phyloP scores from a whole-genome alignment of 2,888 invertebrate genomes.

The Leuctra nigra region DNA sequence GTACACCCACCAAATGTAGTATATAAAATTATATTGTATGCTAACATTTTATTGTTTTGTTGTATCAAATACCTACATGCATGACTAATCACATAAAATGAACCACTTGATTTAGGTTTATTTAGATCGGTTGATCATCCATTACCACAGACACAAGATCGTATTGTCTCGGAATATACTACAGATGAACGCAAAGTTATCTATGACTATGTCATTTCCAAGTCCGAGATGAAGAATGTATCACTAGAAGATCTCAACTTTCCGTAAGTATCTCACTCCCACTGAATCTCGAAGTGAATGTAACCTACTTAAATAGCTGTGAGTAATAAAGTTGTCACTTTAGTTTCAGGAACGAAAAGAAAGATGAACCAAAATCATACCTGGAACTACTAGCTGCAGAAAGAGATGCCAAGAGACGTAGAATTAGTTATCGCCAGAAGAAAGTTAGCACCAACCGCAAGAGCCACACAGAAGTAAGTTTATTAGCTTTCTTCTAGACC shows the following conservation, averaged over 20 bases:
- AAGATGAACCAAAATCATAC: constrained; percentile 34
- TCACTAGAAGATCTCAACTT: constrained; percentile 22
- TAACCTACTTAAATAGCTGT: no score
- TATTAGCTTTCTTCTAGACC: background rate
- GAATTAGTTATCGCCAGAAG: constrained; percentile 47
- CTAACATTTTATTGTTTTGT: no score
- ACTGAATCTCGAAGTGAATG: no score
- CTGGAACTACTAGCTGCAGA: constrained; percentile 47
- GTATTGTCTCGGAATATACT: constrained; percentile 39
- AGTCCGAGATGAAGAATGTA: constrained; percentile 32
- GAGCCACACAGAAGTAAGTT: constrained; percentile 48
- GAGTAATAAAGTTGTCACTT: no score
- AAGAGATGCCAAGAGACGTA: constrained; percentile 53
- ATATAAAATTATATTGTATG: no score
- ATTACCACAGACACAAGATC: background rate
- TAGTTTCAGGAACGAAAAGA: constrained; percentile 28
- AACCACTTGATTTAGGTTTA: no score
- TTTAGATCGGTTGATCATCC: background rate
- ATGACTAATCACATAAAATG: no score
- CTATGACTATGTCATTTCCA: constrained; percentile 46
- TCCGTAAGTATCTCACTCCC: constrained; percentile 20
- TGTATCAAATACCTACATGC: no score
- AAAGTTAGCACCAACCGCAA: constrained; percentile 47
- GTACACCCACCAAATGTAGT: no score
- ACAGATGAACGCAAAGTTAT: constrained; percentile 50